Percentiles rank a stretch among this genome's conserved stretches.
Conservation (phyloP, 1,140 invertebrate genomes). For the Drosophila teissieri region DNA sequence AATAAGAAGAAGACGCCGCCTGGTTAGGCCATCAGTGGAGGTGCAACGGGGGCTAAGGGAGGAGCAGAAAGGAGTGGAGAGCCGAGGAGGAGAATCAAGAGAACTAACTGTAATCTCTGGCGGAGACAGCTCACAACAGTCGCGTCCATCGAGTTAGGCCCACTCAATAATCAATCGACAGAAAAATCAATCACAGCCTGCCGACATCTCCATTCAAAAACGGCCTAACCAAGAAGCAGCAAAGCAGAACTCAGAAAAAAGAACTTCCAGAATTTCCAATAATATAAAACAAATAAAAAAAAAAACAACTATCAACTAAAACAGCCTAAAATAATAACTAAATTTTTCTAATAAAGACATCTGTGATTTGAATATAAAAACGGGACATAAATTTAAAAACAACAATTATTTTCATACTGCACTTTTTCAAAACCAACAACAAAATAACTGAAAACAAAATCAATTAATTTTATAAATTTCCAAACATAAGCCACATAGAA, state of each 20-base stretch:
- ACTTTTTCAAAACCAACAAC: slow-evolving; percentile 52
- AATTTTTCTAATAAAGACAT: slow-evolving; percentile 64
- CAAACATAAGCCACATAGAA: slow-evolving; percentile 25
- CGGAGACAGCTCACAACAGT: slow-evolving; percentile 29
- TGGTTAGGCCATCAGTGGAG: slow-evolving; percentile 80
- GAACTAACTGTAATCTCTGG: slow-evolving; percentile 18
- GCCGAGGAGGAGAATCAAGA: neutral
- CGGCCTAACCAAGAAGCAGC: slow-evolving; percentile 49
- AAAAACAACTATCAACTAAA: slow-evolving; percentile 19
- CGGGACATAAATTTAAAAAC: slow-evolving; percentile 46
- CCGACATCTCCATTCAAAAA: slow-evolving; percentile 60
- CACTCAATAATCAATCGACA: slow-evolving; percentile 24
- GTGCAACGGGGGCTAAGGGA: slow-evolving; percentile 66
- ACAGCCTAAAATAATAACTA: slow-evolving; percentile 41
- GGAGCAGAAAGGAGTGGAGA: slow-evolving; percentile 1
- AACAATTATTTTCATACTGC: slow-evolving; percentile 78
- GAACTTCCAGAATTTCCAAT: slow-evolving; percentile 13
- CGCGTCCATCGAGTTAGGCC: slow-evolving; percentile 36
- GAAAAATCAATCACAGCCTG: slow-evolving; percentile 43
- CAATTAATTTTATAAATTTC: slow-evolving; percentile 57
- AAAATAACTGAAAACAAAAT: slow-evolving; percentile 21
- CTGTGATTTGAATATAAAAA: slow-evolving; percentile 67
- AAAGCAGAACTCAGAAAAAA: slow-evolving; percentile 2
- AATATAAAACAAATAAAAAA: neutral
- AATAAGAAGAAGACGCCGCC: slow-evolving; percentile 48